Conservation (phyloP, 2,113 vertebrate genomes). For the Aspidoscelis tigris region DNA sequence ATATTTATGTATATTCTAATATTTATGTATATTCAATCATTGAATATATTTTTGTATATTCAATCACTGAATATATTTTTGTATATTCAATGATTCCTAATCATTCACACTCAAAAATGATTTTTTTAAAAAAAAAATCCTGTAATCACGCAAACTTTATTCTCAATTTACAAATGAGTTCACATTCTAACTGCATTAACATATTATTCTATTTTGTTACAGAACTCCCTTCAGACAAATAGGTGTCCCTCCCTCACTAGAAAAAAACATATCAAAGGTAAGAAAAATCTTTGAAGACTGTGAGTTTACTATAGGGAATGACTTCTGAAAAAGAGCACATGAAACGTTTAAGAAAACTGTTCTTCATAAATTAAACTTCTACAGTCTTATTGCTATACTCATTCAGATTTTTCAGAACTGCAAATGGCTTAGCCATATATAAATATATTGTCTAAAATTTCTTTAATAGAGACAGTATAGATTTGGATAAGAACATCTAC, state of each 20-base stretch:
- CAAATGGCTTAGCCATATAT: not conserved
- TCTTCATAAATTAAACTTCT: not conserved
- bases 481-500: no score
- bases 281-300: not conserved
- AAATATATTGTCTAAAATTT: not conserved
- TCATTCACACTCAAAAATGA: not conserved
- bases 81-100: not conserved
- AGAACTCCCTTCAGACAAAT: not conserved
- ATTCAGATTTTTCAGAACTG: not conserved
- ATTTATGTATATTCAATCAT: no score
- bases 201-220: not conserved
- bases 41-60: no score
- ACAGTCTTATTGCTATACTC: not conserved
- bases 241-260: not conserved
- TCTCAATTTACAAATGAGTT: slow-evolving; percentile 4
- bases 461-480: not conserved
- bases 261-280: not conserved
- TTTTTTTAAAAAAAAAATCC: not conserved
- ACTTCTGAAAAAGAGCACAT: not conserved
- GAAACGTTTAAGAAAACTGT: slow-evolving; percentile 18
- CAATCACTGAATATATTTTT: no score
- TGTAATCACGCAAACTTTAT: not conserved
- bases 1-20: no score
- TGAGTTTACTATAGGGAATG: not conserved
- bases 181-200: slow-evolving; percentile 7